Evolutionary conservation across 2,113 vertebrate genomes (phyloP).

Genomic region (Pedetes capensis): DNA sequence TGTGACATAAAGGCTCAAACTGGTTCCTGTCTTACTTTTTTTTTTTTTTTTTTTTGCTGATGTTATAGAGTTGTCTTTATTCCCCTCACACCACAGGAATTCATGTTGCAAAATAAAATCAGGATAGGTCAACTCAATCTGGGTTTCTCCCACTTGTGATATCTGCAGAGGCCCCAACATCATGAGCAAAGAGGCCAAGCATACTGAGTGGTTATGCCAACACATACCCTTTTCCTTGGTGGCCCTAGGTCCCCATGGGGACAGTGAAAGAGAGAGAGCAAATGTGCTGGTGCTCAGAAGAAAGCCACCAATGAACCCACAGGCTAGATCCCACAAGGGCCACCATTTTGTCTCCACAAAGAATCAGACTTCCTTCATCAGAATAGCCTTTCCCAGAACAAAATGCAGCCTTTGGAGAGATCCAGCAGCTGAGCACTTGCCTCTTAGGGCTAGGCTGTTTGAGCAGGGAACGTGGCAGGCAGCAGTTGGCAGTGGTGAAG

Average conservation of each 20-base stretch:
- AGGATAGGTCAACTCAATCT: not conserved
- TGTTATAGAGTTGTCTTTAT: not conserved
- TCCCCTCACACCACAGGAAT: no score
- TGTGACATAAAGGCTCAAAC: not conserved
- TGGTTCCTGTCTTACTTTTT: not conserved
- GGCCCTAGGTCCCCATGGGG: not conserved
- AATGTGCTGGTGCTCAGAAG: not conserved
- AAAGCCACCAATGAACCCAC: not conserved
- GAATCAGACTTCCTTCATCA: not conserved
- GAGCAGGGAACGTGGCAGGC: not conserved
- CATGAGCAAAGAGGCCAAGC: fast-evolving
- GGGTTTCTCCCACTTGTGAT: no score
- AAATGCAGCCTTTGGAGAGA: not conserved
- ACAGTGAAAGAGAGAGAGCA: not conserved
- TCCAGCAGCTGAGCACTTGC: not conserved
- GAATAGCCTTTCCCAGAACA: not conserved
- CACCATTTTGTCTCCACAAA: not conserved
- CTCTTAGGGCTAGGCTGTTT: not conserved
- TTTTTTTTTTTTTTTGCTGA: not conserved
- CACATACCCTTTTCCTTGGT: no score
- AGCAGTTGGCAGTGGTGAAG: not conserved
- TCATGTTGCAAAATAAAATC: not conserved
- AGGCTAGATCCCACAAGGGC: no score
- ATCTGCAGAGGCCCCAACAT: not conserved
- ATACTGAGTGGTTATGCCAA: fast-evolving